Conservation (phyloP, 1,140 invertebrate genomes). For the Cyphomyrmex costatus region DNA sequence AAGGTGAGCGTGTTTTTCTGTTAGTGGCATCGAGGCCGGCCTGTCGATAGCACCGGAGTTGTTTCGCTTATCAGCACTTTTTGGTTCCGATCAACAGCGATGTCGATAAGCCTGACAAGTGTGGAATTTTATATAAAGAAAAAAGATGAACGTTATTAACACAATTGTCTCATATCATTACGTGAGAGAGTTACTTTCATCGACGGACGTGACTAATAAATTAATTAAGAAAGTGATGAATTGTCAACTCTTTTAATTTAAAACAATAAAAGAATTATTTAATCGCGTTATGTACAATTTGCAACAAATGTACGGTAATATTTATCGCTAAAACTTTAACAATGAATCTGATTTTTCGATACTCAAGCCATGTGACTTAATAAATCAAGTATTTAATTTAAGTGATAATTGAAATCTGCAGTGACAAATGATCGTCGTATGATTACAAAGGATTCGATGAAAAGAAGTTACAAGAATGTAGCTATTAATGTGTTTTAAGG, state of each 20-base stretch:
- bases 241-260: neutral
- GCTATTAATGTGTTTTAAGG: neutral
- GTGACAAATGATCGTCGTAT: neutral
- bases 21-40: slow-evolving; percentile 79
- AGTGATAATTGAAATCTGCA: neutral
- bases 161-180: neutral
- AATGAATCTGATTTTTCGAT: neutral
- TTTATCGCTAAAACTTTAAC: neutral
- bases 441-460: neutral
- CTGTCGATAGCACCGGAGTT: slow-evolving; percentile 76
- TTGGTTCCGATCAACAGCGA: neutral
- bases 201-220: neutral
- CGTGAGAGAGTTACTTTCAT: neutral
- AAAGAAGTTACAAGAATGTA: slow-evolving; percentile 22
- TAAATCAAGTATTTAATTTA: neutral
- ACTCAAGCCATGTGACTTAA: neutral
- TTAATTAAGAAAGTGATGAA: neutral
- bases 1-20: slow-evolving; percentile 77
- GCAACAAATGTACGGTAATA: neutral
- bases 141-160: neutral
- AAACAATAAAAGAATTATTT: neutral
- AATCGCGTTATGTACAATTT: neutral
- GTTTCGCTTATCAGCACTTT: slow-evolving; percentile 6
- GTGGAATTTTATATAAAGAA: slow-evolving; percentile 20
- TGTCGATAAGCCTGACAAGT: slow-evolving; percentile 27